Base-by-base conservation (phyloP, 2,888 invertebrate species). In the Chrysolina oricalcia region DNA sequence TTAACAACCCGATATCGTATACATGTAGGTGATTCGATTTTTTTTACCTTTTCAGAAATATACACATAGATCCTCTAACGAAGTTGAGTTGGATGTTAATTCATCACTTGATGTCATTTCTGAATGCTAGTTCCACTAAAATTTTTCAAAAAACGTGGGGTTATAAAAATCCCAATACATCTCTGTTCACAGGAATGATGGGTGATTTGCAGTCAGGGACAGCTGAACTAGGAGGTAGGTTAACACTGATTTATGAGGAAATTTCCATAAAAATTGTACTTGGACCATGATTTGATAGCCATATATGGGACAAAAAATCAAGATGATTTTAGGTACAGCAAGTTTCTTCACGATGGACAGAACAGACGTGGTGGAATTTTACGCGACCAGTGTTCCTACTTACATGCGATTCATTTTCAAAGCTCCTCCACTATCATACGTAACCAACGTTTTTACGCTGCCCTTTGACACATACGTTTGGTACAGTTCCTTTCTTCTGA, bases 391-490 rank as follows among this genome's bases (percentile, higher is more conserved):
- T 0, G 90, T 91, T 0, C 88, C 89, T 11, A 91, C 92, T 0
- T 88, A 88, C 0, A 90, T 91, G 0, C 89, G 90, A 40, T 93
- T 94, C 82, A 89, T 94, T 23, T 94, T 94, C 87, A 90, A 92
- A 0, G 92, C 92, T 76, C 94, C 94, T 0, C 91, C 93, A 0
- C 89, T 93, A 0, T 92, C 94, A 0, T 90, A 91, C 71, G 90
- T 93, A 5, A 90, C 91, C 65, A 94, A 94, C 81, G 92, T 94
- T 81, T 94, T 93, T 86, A 88, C 91, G 0, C 85, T 93, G 2
- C 93, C 94, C 0, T 94, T 94, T 86, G 90, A 91, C 2, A 89
- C 87, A 0, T 87, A 89, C 0, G 94, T 94, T 0, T 94, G 94
- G 94, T 81, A 92, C 56, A 90, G 91, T 1, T 90, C 91, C 59